These are phyloP conservation scores for Passer domesticus DNA, from an alignment of 2,113 vertebrate species.

Conservation along the genomic window DNA sequence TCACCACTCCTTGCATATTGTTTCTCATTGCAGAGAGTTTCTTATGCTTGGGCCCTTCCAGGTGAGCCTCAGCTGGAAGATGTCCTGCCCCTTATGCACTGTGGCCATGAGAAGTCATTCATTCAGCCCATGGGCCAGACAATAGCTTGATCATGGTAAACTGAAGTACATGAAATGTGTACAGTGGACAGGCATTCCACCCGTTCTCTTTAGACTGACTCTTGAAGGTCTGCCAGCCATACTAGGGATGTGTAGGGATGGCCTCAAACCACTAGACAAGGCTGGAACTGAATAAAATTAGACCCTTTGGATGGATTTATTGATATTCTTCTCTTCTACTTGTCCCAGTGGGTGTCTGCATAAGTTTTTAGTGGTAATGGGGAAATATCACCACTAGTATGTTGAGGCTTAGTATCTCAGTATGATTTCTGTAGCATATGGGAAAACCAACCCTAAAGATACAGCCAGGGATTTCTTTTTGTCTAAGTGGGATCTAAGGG, in stretches of 20 bases:
- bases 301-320: background rate
- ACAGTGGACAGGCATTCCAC: too few relatives aligned
- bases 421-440: background rate
- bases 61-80: background rate
- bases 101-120: background rate
- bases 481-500: background rate
- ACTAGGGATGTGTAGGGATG: background rate
- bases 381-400: background rate
- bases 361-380: background rate
- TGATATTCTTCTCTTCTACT: background rate
- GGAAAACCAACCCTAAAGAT: background rate
- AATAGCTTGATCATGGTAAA: background rate
- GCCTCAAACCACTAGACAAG: background rate
- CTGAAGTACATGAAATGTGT: background rate
- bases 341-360: background rate
- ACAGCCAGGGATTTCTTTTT: background rate
- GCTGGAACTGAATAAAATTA: background rate
- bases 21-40: background rate
- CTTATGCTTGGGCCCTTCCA: background rate
- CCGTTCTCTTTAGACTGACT: background rate
- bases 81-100: fast-evolving
- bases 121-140: background rate
- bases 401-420: background rate
- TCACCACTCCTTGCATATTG: background rate
- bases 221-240: fast-evolving